A percentile compares a stretch with the other conserved stretches of the same genome.
Evolutionary conservation across 2,113 vertebrate genomes (phyloP).

Genomic region (Mugil cephalus): DNA sequence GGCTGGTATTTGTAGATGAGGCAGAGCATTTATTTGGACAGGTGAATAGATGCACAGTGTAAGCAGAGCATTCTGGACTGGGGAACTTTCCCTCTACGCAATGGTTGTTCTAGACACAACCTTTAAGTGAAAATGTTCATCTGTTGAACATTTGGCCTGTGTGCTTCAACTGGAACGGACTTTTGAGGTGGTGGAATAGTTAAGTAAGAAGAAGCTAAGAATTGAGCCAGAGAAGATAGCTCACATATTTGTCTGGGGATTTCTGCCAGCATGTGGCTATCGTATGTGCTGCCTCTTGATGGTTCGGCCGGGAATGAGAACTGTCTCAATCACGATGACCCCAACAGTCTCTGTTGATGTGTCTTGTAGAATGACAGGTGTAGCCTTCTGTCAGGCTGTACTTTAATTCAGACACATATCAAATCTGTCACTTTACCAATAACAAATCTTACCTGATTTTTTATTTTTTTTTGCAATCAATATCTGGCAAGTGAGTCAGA

Average conservation of each 20-base stretch:
- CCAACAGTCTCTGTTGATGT: not conserved
- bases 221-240: constrained; percentile 21
- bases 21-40: too few species aligned
- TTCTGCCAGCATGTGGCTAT: constrained; percentile 61
- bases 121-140: too few species aligned
- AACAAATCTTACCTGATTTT: too few species aligned
- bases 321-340: constrained; percentile 11
- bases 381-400: not conserved
- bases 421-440: too few species aligned
- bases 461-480: too few species aligned
- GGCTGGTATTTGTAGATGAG: not conserved
- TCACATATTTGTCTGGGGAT: constrained; percentile 60
- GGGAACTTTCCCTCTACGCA: too few species aligned
- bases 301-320: constrained; percentile 30
- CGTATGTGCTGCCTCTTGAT: constrained; percentile 57
- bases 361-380: not conserved
- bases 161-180: not conserved
- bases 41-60: not conserved
- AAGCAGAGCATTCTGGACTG: too few species aligned
- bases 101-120: too few species aligned
- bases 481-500: too few species aligned
- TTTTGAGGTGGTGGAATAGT: not conserved
- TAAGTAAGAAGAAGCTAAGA: constrained; percentile 8
- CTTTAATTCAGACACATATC: too few species aligned
- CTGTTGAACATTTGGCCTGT: not conserved